Evolutionary conservation across 64 coral and sea anemone species (phyloP).

Genomic region (Trachythela sp.): DNA sequence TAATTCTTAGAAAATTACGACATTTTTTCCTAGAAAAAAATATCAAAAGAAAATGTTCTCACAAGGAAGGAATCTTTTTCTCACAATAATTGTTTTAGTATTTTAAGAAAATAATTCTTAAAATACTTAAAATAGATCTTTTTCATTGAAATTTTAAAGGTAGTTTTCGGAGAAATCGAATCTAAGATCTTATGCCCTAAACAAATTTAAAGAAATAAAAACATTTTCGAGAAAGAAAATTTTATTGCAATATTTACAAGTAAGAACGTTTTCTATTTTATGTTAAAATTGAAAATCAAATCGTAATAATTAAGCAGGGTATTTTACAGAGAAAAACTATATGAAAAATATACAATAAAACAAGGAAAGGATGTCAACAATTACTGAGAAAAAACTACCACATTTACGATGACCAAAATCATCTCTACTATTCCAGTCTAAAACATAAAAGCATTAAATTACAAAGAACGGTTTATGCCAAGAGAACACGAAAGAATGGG

Average conservation of each 20-base stretch:
- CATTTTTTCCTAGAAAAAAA: too few species aligned
- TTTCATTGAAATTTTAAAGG: too few species aligned
- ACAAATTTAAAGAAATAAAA: too few species aligned
- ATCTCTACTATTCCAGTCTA: too few species aligned
- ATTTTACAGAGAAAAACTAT: background rate
- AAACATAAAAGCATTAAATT: background rate
- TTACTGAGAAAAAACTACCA: background rate
- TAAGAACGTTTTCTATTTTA: slow-evolving; percentile 5
- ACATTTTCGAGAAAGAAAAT: background rate
- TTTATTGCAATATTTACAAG: slow-evolving; percentile 17
- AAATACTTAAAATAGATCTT: too few species aligned
- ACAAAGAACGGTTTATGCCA: background rate
- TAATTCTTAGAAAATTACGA: too few species aligned
- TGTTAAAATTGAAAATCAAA: background rate
- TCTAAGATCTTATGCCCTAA: too few species aligned
- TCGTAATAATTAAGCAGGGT: background rate
- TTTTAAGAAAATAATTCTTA: too few species aligned
- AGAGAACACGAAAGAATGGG: background rate
- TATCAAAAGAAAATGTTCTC: too few species aligned
- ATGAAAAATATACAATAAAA: background rate
- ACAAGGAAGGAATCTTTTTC: too few species aligned
- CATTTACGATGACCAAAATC: background rate
- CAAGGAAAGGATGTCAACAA: background rate
- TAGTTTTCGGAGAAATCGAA: too few species aligned
- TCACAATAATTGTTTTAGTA: too few species aligned